Evolutionary conservation across 2,888 invertebrate species (phyloP), one percentile per base, ranked within the genome.

Genomic region (Metopia argyrocephala): DNA sequence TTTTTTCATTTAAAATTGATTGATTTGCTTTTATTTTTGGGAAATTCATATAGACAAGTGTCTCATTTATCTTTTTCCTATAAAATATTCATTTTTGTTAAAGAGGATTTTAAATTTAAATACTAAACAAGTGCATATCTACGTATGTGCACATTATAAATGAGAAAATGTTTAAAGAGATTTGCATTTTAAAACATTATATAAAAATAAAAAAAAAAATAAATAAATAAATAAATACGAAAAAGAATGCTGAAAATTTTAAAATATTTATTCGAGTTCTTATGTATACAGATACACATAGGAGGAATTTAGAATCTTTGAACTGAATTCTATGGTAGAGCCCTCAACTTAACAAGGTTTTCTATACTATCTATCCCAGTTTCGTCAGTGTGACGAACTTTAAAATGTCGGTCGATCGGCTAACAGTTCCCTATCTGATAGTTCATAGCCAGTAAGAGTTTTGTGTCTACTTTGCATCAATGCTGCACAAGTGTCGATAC

Each of bases 1-100:
- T 27, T 64, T 52, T 56, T 56, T n/a, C 7, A 46, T 48, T 64
- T 54, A 25, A 20, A 78, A 73, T 73, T 78, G 61, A 68, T 78
- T 66, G 65, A 54, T 73, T 61, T 78, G 46, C 18, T 71, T 20
- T 45, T 62, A 56, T 54, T 69, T 69, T 70, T 12, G 5, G 20
- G 56, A 71, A n/a, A 57, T 46, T 27, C 15, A 59, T 28, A 46
- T 6, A 52, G 23, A 45, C n/a, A n/a, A n/a, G n/a, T n/a, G n/a
- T n/a, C n/a, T n/a, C n/a, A n/a, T n/a, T n/a, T 38, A 38, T 38
- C 15, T 38, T 38, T 38, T 15, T 3, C 18, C 31, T 5, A 20
- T 5, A 46, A 62, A 52, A 50, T 18, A 57, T 27, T 25, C 15
- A 62, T 65, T 31, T 31, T 38, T 59, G 45, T 73, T 56, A 18